Percentiles rank a stretch among this genome's conserved stretches.
Conservation (phyloP, 2,797 vertebrate genomes). For the Premnoplex brunnescens region DNA sequence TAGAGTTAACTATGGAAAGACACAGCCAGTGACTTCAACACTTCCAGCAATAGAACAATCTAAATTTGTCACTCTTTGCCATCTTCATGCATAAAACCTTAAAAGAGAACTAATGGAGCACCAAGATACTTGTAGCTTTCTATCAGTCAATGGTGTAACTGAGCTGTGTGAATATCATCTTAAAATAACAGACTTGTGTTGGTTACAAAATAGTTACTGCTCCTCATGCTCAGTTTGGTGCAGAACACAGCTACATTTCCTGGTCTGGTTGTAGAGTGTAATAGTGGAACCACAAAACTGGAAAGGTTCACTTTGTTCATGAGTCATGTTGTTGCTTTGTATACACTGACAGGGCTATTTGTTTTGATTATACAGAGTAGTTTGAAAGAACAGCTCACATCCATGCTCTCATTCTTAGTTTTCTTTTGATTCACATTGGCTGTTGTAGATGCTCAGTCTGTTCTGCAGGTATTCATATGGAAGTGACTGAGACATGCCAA, state of each 20-base stretch:
- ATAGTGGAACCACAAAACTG: neutral
- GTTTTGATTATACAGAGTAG: neutral
- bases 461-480: conserved; percentile 20
- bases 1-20: neutral
- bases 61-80: neutral
- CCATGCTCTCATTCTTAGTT: neutral
- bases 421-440: neutral
- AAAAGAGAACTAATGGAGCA: neutral
- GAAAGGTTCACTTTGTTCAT: neutral
- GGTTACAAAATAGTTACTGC: neutral
- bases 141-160: neutral
- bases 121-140: neutral
- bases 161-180: neutral
- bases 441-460: neutral
- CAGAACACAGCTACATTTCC: neutral
- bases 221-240: neutral
- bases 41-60: neutral
- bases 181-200: neutral
- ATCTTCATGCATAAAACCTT: neutral
- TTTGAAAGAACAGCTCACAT: neutral
- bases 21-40: neutral
- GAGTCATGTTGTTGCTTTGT: neutral
- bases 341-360: neutral
- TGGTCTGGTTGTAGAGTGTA: neutral
- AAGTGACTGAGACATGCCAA: conserved; percentile 23